Percentiles rank a stretch among this genome's conserved stretches.
Evolutionary conservation across 2,888 invertebrate genomes (phyloP).

Genomic region (Lasioglossum vierecki): DNA sequence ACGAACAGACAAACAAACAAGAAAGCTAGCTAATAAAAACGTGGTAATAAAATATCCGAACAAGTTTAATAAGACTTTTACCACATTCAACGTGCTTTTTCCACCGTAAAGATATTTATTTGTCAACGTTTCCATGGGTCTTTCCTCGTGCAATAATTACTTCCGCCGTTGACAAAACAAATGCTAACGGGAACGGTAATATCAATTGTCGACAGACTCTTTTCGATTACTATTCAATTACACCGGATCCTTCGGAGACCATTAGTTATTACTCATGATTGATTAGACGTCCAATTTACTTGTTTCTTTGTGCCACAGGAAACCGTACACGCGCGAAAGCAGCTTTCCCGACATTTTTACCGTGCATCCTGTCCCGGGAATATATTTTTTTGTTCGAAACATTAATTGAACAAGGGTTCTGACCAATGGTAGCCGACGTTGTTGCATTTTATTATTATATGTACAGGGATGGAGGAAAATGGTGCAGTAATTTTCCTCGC

Average conservation of each 20-base stretch:
- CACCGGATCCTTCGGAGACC: slow-evolving; percentile 22
- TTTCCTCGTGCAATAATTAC: not conserved
- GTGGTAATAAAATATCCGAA: no score
- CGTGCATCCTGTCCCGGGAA: not conserved
- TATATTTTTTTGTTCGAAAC: not conserved
- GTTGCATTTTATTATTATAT: not conserved
- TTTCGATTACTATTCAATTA: slow-evolving; percentile 38
- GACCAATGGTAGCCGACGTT: not conserved
- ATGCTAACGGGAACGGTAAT: slow-evolving; percentile 29
- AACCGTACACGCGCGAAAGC: slow-evolving; percentile 54
- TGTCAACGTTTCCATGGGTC: not conserved
- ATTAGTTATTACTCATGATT: slow-evolving; percentile 43
- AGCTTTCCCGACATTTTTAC: slow-evolving; percentile 52
- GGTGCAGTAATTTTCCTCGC: not conserved
- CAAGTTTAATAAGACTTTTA: no score
- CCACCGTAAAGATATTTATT: not conserved
- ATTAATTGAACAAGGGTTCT: not conserved
- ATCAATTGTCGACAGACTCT: slow-evolving; percentile 21
- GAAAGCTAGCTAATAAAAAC: no score
- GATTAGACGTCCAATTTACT: slow-evolving; percentile 52
- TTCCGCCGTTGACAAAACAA: not conserved
- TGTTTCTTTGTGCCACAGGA: slow-evolving; percentile 41
- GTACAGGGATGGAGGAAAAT: not conserved
- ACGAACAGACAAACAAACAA: no score
- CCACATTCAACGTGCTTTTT: no score